Conservation (phyloP, 2,888 invertebrate genomes). For the Pachliopta kotzebuea region DNA sequence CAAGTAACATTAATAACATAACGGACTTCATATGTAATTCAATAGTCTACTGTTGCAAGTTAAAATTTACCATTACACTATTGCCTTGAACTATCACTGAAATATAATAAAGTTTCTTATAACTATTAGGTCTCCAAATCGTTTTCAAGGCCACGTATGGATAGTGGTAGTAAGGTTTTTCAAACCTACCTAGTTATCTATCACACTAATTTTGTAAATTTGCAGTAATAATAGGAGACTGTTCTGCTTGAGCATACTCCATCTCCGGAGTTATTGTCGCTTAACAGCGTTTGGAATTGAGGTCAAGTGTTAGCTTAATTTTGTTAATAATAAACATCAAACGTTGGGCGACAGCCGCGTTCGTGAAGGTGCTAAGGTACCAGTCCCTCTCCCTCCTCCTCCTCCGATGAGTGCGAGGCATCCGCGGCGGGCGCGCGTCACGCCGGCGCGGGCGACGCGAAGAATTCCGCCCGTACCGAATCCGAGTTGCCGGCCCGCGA, state of each 20-base stretch:
- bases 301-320: background rate
- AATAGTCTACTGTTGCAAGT: no score
- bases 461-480: conserved; percentile 68
- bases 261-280: background rate
- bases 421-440: conserved; percentile 51
- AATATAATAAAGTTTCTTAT: no score
- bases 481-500: conserved; percentile 62
- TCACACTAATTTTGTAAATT: no score
- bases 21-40: no score
- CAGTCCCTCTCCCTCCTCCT: background rate
- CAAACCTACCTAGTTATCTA: no score
- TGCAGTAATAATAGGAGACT: background rate
- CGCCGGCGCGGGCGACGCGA: conserved; percentile 64
- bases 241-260: background rate
- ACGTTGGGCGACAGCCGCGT: conserved; percentile 2
- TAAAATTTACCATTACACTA: no score
- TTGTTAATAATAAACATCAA: background rate
- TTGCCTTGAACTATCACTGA: no score
- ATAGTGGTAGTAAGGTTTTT: no score
- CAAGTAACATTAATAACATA: no score
- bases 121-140: no score
- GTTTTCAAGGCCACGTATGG: no score
- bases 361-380: conserved; percentile 12
- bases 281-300: background rate
- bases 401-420: conserved; percentile 25